phyloP scores from a whole-genome alignment of 2,797 vertebrate genomes.

The Oreortyx pictus region DNA sequence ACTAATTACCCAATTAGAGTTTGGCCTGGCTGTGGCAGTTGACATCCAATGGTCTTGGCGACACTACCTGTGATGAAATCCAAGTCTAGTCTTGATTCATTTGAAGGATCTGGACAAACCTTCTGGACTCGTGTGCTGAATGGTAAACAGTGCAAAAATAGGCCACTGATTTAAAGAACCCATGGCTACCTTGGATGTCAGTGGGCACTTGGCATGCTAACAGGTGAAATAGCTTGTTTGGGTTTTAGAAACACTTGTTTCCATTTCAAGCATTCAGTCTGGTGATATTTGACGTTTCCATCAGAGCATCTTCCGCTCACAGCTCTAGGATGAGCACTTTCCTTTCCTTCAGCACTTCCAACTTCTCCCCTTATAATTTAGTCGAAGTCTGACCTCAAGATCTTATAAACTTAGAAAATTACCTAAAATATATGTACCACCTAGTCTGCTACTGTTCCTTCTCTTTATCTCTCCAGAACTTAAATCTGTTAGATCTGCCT shows the following conservation, averaged over 20 bases:
- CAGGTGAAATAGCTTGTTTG: neutral
- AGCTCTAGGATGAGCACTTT: neutral
- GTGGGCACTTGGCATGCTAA: neutral
- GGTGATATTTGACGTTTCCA: neutral
- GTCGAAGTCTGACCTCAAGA: neutral
- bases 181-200: neutral
- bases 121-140: conserved; percentile 52
- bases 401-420: neutral
- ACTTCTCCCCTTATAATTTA: neutral
- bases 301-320: neutral
- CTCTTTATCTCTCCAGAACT: neutral
- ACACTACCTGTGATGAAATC: conserved; percentile 40
- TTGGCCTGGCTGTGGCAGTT: conserved; percentile 63
- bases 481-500: neutral
- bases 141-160: conserved; percentile 64
- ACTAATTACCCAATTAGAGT: conserved; percentile 75
- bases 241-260: conserved; percentile 1
- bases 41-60: conserved; percentile 72
- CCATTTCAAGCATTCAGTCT: neutral
- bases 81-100: conserved; percentile 66
- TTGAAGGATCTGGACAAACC: conserved; percentile 60
- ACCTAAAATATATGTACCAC: neutral
- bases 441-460: neutral
- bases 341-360: neutral
- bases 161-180: conserved; percentile 66